These are phyloP conservation scores for Decapterus maruadsi DNA, from an alignment of 2,797 vertebrate genomes.

Conservation along the genomic window DNA sequence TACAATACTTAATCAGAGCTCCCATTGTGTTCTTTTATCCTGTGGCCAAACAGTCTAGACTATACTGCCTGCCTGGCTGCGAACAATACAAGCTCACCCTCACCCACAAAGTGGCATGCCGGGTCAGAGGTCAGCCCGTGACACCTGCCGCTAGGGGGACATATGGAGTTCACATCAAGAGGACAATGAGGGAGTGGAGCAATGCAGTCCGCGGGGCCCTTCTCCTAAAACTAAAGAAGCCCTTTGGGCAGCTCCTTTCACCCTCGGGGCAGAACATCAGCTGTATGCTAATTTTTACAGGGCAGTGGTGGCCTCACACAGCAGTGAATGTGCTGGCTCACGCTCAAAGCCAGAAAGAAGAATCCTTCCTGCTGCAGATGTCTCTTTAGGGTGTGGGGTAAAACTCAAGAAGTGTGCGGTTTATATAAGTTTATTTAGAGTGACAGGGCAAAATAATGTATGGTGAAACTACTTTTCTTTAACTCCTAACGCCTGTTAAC, in stretches of 20 bases:
- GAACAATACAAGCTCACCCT: conserved; percentile 73
- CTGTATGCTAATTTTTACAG: conserved; percentile 86
- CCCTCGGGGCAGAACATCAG: conserved; percentile 75
- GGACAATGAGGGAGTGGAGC: conserved; percentile 77
- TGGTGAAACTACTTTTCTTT: not conserved
- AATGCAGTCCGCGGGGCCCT: conserved; percentile 67
- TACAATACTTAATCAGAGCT: conserved; percentile 25
- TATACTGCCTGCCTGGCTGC: conserved; percentile 33
- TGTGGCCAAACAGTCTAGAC: conserved; percentile 77
- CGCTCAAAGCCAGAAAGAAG: conserved; percentile 45
- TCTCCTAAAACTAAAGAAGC: conserved; percentile 67
- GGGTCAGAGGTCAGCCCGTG: conserved; percentile 76
- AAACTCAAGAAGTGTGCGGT: conserved; percentile 13
- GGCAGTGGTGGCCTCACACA: conserved; percentile 49
- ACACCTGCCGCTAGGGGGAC: conserved; percentile 85
- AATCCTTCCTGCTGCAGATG: conserved; percentile 50
- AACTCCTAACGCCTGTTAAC: not conserved
- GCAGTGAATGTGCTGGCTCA: conserved; percentile 54
- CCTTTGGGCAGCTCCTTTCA: conserved; percentile 66
- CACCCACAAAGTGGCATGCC: conserved; percentile 54
- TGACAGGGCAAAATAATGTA: conserved; percentile 8
- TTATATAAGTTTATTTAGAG: conserved; percentile 34
- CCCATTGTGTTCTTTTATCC: conserved; percentile 59
- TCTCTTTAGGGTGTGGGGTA: conserved; percentile 37
- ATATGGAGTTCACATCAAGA: conserved; percentile 72